These are phyloP conservation scores for Heliconius congener DNA, from an alignment of 1,140 invertebrate species.

Conservation along the genomic window DNA sequence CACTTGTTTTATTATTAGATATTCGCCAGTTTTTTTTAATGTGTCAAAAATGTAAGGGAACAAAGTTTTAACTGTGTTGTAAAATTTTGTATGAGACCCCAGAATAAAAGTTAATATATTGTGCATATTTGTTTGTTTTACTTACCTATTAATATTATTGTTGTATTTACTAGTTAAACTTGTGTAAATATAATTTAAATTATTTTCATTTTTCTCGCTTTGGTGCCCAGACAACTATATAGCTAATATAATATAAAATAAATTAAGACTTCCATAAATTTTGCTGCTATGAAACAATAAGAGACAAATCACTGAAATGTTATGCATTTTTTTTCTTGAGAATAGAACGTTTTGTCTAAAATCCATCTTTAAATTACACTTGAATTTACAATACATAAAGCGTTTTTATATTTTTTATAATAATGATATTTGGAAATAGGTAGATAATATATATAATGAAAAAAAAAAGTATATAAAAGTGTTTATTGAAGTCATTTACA, in stretches of 20 bases:
- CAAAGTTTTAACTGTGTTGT: background rate
- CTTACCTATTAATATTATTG: background rate
- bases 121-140: background rate
- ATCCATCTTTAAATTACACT: too few relatives aligned
- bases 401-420: too few relatives aligned
- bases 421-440: too few relatives aligned
- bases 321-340: too few relatives aligned
- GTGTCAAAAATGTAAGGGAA: background rate
- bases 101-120: background rate
- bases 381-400: too few relatives aligned
- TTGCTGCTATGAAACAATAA: too few relatives aligned
- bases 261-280: too few relatives aligned
- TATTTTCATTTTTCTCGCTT: background rate
- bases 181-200: too few relatives aligned
- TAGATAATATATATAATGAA: background rate
- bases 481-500: slow-evolving; percentile 21
- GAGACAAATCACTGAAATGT: too few relatives aligned
- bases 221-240: background rate
- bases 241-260: too few relatives aligned
- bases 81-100: background rate
- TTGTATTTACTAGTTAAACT: too few relatives aligned
- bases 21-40: background rate
- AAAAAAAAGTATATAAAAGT: background rate
- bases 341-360: too few relatives aligned
- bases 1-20: background rate